A percentile compares a stretch with the other conserved stretches of the same genome.
phyloP scores from a whole-genome alignment of 2,113 vertebrate species.

The Pollimyrus isidori region DNA sequence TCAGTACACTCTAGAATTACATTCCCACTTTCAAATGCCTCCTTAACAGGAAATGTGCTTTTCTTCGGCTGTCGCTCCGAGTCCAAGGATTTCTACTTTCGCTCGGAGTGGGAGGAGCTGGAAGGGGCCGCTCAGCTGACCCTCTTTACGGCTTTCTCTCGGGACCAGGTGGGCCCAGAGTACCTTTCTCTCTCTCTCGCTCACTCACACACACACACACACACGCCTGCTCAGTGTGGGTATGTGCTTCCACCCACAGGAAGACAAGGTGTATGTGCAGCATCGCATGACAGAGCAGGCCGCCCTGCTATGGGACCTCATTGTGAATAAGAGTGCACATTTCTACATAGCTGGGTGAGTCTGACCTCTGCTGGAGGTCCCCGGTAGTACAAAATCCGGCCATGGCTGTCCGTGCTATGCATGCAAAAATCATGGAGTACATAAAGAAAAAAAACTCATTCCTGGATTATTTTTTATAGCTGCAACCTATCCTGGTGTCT shows the following conservation, averaged over 20 bases:
- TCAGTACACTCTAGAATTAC: background rate
- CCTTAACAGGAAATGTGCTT: slow-evolving; percentile 66
- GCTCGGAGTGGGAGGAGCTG: slow-evolving; percentile 74
- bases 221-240: background rate
- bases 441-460: background rate
- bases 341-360: slow-evolving; percentile 91
- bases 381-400: background rate
- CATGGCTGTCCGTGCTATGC: background rate
- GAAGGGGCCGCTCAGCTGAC: slow-evolving; percentile 55
- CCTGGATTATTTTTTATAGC: background rate
- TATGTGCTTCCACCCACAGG: slow-evolving; percentile 52
- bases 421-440: background rate
- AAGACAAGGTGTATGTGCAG: slow-evolving; percentile 87
- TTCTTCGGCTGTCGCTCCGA: slow-evolving; percentile 84
- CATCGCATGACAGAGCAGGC: slow-evolving; percentile 68
- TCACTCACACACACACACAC: background rate
- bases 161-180: slow-evolving; percentile 77
- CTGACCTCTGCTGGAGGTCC: background rate
- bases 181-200: background rate
- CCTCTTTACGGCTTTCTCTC: slow-evolving; percentile 84
- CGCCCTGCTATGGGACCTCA: slow-evolving; percentile 74
- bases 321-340: slow-evolving; percentile 49
- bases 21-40: background rate
- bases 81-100: slow-evolving; percentile 81
- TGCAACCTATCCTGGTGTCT: background rate